These are phyloP conservation scores for Sminthurides aquaticus DNA, from an alignment of 2,888 invertebrate species.

Conservation along the genomic window DNA sequence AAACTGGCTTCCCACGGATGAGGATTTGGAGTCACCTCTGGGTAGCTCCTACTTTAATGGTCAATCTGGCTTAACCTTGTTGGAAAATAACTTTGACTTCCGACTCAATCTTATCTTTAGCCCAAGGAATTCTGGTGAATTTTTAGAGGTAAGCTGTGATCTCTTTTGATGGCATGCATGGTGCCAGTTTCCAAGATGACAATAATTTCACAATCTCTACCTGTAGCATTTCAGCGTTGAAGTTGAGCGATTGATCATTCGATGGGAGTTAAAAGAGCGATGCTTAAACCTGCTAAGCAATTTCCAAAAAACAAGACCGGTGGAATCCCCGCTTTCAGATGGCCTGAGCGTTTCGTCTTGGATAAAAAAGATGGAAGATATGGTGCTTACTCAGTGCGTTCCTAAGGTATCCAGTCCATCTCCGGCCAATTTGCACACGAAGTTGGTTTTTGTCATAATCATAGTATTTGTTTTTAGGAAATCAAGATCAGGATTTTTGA, in stretches of 20 bases:
- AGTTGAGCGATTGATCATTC: slow-evolving; percentile 37
- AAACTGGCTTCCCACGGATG: slow-evolving; percentile 40
- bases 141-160: slow-evolving; percentile 37
- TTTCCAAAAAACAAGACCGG: slow-evolving; percentile 20
- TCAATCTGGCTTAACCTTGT: slow-evolving; percentile 33
- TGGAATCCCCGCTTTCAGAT: not conserved
- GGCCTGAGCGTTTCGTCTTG: slow-evolving; percentile 11
- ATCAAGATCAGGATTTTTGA: slow-evolving; percentile 42
- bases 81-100: slow-evolving; percentile 40
- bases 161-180: not conserved
- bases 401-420: slow-evolving; percentile 39
- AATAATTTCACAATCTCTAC: slow-evolving; percentile 1
- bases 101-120: slow-evolving; percentile 41
- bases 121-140: slow-evolving; percentile 41
- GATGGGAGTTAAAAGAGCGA: slow-evolving; percentile 40
- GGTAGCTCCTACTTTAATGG: slow-evolving; percentile 37
- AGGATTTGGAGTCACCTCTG: slow-evolving; percentile 32
- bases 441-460: slow-evolving; percentile 1
- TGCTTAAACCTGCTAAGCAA: slow-evolving; percentile 31
- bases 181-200: not conserved
- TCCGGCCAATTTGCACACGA: not conserved
- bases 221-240: slow-evolving; percentile 41
- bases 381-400: slow-evolving; percentile 38
- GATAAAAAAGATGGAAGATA: slow-evolving; percentile 35
- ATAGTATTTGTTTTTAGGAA: slow-evolving; percentile 27